Conservation (phyloP, 1,140 invertebrate species). For the Plodia interpunctella region DNA sequence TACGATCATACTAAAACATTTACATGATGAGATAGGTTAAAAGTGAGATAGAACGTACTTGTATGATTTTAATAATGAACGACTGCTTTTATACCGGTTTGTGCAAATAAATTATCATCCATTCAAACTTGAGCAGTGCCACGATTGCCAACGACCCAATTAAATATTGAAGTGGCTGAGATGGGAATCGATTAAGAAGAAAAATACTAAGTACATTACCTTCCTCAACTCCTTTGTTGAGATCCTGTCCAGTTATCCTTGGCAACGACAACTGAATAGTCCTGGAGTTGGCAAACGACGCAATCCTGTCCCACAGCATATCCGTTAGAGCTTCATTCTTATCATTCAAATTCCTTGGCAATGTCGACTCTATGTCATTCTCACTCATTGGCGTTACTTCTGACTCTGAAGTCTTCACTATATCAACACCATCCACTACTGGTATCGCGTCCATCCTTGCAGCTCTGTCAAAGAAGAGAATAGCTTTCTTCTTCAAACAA, state of each 20-base stretch:
- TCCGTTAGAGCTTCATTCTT: slow-evolving; percentile 82
- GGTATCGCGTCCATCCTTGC: slow-evolving; percentile 82
- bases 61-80: too few species aligned
- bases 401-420: slow-evolving; percentile 78
- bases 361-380: slow-evolving; percentile 81
- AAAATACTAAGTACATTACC: slow-evolving; percentile 66
- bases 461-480: slow-evolving; percentile 85
- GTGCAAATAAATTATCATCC: too few species aligned
- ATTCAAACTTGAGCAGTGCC: too few species aligned
- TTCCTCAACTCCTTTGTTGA: slow-evolving; percentile 85
- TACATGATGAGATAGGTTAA: too few species aligned
- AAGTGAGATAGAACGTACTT: too few species aligned
- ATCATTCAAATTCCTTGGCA: slow-evolving; percentile 80
- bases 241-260: slow-evolving; percentile 81
- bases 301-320: slow-evolving; percentile 83
- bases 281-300: slow-evolving; percentile 84
- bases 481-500: slow-evolving; percentile 88
- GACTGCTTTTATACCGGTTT: too few species aligned
- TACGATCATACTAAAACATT: too few species aligned
- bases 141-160: too few species aligned
- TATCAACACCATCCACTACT: slow-evolving; percentile 81
- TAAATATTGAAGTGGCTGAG: too few species aligned
- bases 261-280: slow-evolving; percentile 86
- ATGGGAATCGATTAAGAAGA: too few species aligned
- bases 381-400: slow-evolving; percentile 70